Base-by-base conservation (phyloP, 2,888 invertebrate species). In the Ochropleura plecta region DNA sequence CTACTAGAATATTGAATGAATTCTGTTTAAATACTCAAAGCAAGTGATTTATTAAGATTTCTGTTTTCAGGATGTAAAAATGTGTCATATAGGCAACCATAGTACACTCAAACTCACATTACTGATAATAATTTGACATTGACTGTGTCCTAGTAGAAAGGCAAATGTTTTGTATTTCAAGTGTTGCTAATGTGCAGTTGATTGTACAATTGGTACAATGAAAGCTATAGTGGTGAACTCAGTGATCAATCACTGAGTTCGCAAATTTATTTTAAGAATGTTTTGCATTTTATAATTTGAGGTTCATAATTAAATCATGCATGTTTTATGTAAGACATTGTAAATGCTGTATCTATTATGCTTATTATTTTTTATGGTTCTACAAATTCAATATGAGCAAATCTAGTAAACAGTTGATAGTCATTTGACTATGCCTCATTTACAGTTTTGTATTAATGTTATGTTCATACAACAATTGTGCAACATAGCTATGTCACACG, bases 221-320 rank as follows among this genome's bases (percentile, higher is more conserved):
- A 42, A 44, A 44, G 60, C n/a, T 44, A 44, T 18, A 3, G 42
- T 60, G 30, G 18, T 44, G 60, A n/a, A 59, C 16, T 59, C 40
- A 18, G 18, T 59, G 30, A 30, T 30, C n/a, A 40, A 16, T 53
- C 16, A 18, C 20, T 59, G 16, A 59, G 40, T n/a, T n/a, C n/a
- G n/a, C 8, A 59, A 59, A 40, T 59, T 40, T 40, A 59, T 40
- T 59, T 16, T 0, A 62, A 42, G 12, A 12, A 12, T 62, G 62
- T 16, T 16, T n/a, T 62, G 20, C 20, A 30, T 30, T 30, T 14
- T 48, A 44, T 44, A 16, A 30, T 0, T 48, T 16, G 2, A 30
- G 8, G 12, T 57, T 69, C 49, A 16, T 80, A 30, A 42, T 72
- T 51, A n/a, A 53, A 30, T 40, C 8, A n/a, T 81, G 62, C 44